Conservation (phyloP, 2,113 vertebrate genomes). For the Carlito syrichta region DNA sequence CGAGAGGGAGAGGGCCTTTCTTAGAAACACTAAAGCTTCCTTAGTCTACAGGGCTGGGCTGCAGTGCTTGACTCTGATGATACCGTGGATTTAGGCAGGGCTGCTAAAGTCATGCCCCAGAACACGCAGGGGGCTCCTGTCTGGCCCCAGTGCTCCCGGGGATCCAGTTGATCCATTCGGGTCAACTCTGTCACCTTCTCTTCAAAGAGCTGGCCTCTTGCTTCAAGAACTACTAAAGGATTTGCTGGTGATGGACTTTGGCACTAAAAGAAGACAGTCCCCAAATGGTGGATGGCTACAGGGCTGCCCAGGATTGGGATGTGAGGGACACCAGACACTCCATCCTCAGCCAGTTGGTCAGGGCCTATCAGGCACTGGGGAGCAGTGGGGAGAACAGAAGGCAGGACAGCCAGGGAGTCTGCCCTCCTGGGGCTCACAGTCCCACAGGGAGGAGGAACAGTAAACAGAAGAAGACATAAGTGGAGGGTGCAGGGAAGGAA, state of each 20-base stretch:
- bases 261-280: not conserved
- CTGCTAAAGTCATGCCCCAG: not conserved
- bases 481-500: not conserved
- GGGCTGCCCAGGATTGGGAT: not conserved
- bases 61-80: not conserved
- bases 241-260: not conserved
- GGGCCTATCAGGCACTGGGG: not conserved
- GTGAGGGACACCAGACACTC: not conserved
- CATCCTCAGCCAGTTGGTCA: not conserved
- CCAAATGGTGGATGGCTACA: not conserved
- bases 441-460: not conserved
- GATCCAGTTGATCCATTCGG: not conserved
- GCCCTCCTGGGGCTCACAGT: not conserved
- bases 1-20: rapidly evolving
- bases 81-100: not conserved
- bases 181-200: not conserved
- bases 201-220: not conserved
- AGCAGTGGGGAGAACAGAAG: not conserved
- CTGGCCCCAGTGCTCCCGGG: not conserved
- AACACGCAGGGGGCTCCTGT: not conserved
- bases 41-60: not conserved
- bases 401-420: not conserved
- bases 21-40: slow-evolving; percentile 24
- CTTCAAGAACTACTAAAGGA: not conserved
- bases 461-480: not conserved